phyloP scores from a whole-genome alignment of 2,888 invertebrate genomes.

The Athalia rosae region DNA sequence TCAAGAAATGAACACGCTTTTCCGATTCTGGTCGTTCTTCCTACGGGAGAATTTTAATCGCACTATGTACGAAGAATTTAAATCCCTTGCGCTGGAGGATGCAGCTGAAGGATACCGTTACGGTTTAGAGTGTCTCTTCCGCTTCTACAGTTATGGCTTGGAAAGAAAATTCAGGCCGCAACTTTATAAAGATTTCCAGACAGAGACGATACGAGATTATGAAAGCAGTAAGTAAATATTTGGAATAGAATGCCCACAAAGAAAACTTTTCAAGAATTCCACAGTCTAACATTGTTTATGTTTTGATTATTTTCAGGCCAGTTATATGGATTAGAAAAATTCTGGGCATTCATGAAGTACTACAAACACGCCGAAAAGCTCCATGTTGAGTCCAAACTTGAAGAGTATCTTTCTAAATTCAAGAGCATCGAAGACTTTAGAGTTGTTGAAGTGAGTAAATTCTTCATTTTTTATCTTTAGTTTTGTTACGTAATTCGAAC shows the following conservation, averaged over 20 bases:
- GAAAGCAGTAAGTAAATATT: slow-evolving; percentile 81
- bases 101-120: slow-evolving; percentile 92
- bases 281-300: slow-evolving; percentile 19
- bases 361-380: slow-evolving; percentile 88
- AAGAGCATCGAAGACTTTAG: slow-evolving; percentile 93
- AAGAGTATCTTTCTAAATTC: slow-evolving; percentile 85
- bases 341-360: slow-evolving; percentile 99
- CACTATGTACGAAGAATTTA: slow-evolving; percentile 98
- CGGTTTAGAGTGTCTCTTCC: slow-evolving; percentile 90
- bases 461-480: slow-evolving; percentile 37
- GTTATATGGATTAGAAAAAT: slow-evolving; percentile 98
- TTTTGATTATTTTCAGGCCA: slow-evolving; percentile 80
- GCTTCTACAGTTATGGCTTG: slow-evolving; percentile 98
- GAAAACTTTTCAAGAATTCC: slow-evolving; percentile 4
- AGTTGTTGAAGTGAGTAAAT: slow-evolving; percentile 80
- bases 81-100: slow-evolving; percentile 94
- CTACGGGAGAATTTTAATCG: slow-evolving; percentile 98
- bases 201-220: slow-evolving; percentile 92
- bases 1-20: slow-evolving; percentile 99
- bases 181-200: slow-evolving; percentile 96
- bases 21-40: slow-evolving; percentile 99
- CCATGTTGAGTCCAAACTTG: slow-evolving; percentile 83
- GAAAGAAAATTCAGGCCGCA: slow-evolving; percentile 97
- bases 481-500: background rate
- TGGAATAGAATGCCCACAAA: too few species aligned